phyloP scores from a whole-genome alignment of 1,140 invertebrate genomes.

The Harlomillsia oculata region DNA sequence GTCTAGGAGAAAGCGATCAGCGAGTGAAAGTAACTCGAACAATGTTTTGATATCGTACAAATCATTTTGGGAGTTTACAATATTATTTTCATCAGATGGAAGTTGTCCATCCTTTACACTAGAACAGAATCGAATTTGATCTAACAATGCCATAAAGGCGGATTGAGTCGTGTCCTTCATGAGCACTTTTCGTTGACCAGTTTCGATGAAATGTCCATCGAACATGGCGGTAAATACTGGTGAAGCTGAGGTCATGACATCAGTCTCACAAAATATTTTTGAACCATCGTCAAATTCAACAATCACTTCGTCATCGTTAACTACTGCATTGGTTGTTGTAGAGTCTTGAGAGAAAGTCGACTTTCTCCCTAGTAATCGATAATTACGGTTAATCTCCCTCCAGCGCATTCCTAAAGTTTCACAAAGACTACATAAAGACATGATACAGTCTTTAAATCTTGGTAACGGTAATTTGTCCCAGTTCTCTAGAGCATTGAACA shows the following conservation, averaged over 20 bases:
- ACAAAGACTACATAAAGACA: constrained; percentile 11
- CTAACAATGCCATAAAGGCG: background rate
- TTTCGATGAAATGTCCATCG: constrained; percentile 18
- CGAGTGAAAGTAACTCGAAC: constrained; percentile 9
- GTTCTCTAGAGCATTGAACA: constrained; percentile 9
- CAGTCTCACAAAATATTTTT: background rate
- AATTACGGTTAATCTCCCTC: background rate
- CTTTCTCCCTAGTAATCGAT: background rate
- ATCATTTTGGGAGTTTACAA: background rate
- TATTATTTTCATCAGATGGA: background rate
- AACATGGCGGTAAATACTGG: constrained; percentile 23
- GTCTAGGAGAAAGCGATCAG: constrained; percentile 14
- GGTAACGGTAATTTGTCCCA: constrained; percentile 1
- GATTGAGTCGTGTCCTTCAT: constrained; percentile 3
- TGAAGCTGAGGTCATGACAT: constrained; percentile 7
- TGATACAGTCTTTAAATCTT: constrained; percentile 9
- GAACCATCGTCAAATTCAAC: constrained; percentile 12
- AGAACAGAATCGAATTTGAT: constrained; percentile 10
- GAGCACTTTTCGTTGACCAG: constrained; percentile 4
- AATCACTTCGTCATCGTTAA: background rate
- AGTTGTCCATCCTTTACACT: background rate
- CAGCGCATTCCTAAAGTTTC: constrained; percentile 8
- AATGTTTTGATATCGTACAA: constrained; percentile 5
- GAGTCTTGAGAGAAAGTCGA: too few species aligned
- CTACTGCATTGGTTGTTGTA: background rate